Conservation (phyloP, 2,888 invertebrate genomes). For the Poecilus cupreus region DNA sequence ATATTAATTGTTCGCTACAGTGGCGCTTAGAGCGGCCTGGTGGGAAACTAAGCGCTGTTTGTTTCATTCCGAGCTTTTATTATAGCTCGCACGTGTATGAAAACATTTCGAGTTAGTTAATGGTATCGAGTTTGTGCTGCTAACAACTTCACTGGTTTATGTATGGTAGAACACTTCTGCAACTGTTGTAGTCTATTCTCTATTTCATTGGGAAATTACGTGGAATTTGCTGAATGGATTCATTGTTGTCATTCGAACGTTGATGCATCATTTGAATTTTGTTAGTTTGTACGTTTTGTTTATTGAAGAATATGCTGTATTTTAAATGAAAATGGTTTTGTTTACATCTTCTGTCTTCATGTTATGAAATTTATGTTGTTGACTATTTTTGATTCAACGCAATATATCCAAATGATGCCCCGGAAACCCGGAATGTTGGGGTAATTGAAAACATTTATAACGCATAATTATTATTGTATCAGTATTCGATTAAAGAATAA, state of each 20-base stretch:
- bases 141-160: neutral
- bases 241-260: neutral
- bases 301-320: neutral
- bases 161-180: neutral
- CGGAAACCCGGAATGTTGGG: too few relatives aligned
- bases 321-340: conserved; percentile 1
- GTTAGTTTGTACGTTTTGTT: too few relatives aligned
- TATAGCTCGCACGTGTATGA: neutral
- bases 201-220: neutral
- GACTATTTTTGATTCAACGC: neutral
- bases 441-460: too few relatives aligned
- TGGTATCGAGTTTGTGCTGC: neutral
- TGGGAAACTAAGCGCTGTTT: neutral
- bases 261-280: too few relatives aligned
- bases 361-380: neutral
- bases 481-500: too few relatives aligned
- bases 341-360: neutral
- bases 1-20: conserved; percentile 22
- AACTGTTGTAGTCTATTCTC: neutral
- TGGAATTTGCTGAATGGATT: neutral
- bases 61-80: neutral
- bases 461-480: too few relatives aligned
- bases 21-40: neutral
- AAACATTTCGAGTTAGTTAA: neutral
- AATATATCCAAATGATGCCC: neutral